Base-by-base conservation (phyloP, 2,888 invertebrate genomes). In the Dicranocentrus wangi region DNA sequence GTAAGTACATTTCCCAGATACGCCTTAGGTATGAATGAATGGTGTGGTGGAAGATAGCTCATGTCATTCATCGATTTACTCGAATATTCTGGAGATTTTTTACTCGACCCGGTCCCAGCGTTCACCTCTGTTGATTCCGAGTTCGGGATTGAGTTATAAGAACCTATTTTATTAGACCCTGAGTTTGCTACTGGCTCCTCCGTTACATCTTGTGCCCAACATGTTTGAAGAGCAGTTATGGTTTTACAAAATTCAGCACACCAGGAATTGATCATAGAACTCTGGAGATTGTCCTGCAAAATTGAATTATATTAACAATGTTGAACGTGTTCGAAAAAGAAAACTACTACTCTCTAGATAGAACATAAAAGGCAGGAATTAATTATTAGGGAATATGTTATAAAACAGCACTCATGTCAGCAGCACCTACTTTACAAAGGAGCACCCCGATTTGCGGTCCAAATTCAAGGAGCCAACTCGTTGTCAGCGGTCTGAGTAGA, bases 221-320 rank as follows among this genome's bases (percentile, higher is more conserved):
- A 87, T 1, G 78, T 80, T 63, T 83, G 84, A 7, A 86, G 53
- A 8, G 85, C 79, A 17, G 84, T 81, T 32, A 87, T 84, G 5
- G 86, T 85, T 77, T 87, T 87, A 43, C 86, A 87, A 1, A 87
- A 70, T 55, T 87, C 86, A 0, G 86, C 86, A 75, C 86, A 86
- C 86, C 86, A 87, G 2, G 86, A 87, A 75, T 87, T 87, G 25
- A 87, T 86, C 84, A 85, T 85, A 2, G 86, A 87, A 60, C 84
- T 84, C 39, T 87, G 85, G 8, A 87, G 70, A 65, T 84, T 85
- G 51, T 85, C 82, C 86, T 86, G 47, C 7, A 71, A 80, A 42
- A 43, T 28, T 21, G 2, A 71, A 61, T 27, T 58, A 68, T 32
- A 32, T 10, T 7, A 32, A 32, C 10, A 7, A 71, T 27, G 51